Evolutionary conservation across 2,888 invertebrate genomes (phyloP).

Genomic region (Cecidostiba fungosa): DNA sequence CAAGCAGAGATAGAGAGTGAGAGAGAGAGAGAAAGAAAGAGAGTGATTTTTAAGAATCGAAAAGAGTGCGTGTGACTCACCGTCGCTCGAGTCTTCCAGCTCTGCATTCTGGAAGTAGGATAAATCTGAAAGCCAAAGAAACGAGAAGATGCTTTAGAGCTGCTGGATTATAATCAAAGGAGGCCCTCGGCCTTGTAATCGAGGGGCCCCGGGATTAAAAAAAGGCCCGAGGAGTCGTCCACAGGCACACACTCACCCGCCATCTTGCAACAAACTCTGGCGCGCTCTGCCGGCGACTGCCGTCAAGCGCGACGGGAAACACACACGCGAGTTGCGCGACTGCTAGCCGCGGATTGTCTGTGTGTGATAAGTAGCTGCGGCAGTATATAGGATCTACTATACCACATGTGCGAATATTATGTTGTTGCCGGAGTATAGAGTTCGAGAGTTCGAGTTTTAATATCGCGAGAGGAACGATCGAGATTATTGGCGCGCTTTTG

Average conservation of each 20-base stretch:
- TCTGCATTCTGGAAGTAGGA: conserved; percentile 76
- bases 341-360: neutral
- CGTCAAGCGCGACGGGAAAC: neutral
- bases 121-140: conserved; percentile 78
- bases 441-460: conserved; percentile 13
- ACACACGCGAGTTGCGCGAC: conserved; percentile 20
- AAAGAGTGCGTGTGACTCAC: conserved; percentile 72
- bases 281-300: conserved; percentile 73
- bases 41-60: neutral
- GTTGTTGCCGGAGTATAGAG: neutral
- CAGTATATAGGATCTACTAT: too few relatives aligned
- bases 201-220: conserved; percentile 17
- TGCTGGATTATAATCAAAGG: conserved; percentile 26
- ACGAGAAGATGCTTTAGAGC: conserved; percentile 52
- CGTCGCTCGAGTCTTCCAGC: conserved; percentile 73
- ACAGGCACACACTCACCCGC: conserved; percentile 77
- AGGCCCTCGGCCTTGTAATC: conserved; percentile 36
- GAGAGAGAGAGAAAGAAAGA: neutral
- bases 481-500: neutral
- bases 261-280: conserved; percentile 79
- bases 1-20: neutral
- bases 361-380: too few relatives aligned
- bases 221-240: conserved; percentile 46
- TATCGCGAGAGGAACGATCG: neutral
- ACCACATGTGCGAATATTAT: neutral